Evolutionary conservation across 2,797 vertebrate genomes (phyloP), one percentile per base, ranked within the genome.

Genomic region (Pagetopsis macropterus): DNA sequence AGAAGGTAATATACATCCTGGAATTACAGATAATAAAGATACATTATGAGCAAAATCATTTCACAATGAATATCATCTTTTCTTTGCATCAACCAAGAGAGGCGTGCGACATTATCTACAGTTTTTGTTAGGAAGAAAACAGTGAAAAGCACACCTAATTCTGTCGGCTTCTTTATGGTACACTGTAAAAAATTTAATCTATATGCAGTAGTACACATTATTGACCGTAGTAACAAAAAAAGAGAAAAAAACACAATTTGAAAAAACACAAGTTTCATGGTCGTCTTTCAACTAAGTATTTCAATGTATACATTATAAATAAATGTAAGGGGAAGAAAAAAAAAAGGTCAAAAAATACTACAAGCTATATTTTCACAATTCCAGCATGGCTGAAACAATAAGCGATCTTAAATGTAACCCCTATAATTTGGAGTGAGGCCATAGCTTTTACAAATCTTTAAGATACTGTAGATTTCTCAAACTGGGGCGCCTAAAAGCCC

Each of bases 21-120:
- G 92, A 94, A 94, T 94, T 92, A 95, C 93, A 95, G 93, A 94
- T 93, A 95, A 93, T 94, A 94, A 95, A 94, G 93, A 94, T 93
- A 95, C 93, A 94, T 92, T 91, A 94, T 94, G 94, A 94, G 92
- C 91, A 94, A 93, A 93, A 92, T 93, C 87, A 92, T 92, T 93
- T 93, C 93, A 95, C 92, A 93, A 95, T 94, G 90, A 93, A 88
- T 93, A 91, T 91, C 72, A 84, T 91, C 82, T 93, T 89, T 92
- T 77, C 79, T 91, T 91, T 85, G 85, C 87, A 92, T 88, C 85
- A 84, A 87, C 85, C 86, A 79, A 87, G 82, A 89, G 78, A 92
- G 87, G 87, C 91, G 89, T 85, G 93, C 71, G 77, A 92, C 75
- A 88, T 84, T 90, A 91, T 93, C 91, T 94, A 94, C 92, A 93